These are phyloP conservation scores for Tonatia bakeri DNA, from an alignment of 2,113 vertebrate genomes.

Conservation along the genomic window DNA sequence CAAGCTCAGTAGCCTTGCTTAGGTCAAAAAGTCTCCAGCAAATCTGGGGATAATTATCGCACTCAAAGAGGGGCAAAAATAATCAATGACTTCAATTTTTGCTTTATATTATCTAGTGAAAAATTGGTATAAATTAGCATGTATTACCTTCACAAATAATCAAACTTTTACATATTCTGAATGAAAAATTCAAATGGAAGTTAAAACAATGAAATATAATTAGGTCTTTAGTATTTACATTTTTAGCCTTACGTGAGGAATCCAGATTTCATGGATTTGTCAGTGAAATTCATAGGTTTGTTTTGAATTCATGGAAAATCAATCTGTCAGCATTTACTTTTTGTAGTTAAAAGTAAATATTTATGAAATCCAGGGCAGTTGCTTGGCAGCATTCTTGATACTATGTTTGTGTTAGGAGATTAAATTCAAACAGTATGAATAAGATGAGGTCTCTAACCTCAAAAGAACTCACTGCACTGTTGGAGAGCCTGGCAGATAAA, in stretches of 20 bases:
- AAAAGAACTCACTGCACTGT: not conserved
- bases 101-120: not conserved
- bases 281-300: not conserved
- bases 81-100: not conserved
- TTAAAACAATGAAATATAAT: conserved; percentile 18
- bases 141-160: not conserved
- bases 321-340: not conserved
- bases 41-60: not conserved
- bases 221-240: not conserved
- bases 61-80: not conserved
- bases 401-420: not conserved
- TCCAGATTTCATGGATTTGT: not conserved
- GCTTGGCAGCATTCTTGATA: not conserved
- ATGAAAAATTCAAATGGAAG: not conserved
- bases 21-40: not conserved
- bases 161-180: not conserved
- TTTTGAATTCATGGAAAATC: conserved; percentile 22
- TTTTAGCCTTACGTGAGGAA: not conserved
- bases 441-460: not conserved
- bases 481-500: not conserved
- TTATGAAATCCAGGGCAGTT: not conserved
- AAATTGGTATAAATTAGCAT: not conserved
- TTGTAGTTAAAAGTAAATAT: not conserved
- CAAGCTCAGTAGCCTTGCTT: not conserved
- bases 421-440: not conserved